phyloP scores from a whole-genome alignment of 1,140 invertebrate genomes.

The Drosophila repleta region DNA sequence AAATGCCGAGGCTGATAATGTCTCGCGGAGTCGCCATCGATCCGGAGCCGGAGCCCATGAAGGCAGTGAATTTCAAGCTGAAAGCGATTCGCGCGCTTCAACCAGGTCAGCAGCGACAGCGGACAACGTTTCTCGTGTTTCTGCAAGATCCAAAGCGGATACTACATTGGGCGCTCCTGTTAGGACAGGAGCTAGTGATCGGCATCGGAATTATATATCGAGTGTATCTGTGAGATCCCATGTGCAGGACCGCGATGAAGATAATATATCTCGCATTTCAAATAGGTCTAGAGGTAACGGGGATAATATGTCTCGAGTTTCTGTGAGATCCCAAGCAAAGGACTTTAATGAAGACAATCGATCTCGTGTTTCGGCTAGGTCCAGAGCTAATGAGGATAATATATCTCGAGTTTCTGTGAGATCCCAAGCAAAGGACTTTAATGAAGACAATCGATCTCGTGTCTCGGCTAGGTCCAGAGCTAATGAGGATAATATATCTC shows the following conservation, averaged over 20 bases:
- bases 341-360: not conserved
- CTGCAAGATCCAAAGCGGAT: constrained; percentile 1
- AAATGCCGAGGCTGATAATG: not conserved
- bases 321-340: not conserved
- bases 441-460: not conserved
- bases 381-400: not conserved
- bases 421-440: no score
- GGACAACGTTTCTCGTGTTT: constrained; percentile 14
- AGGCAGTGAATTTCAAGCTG: not conserved
- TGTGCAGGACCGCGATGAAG: not conserved
- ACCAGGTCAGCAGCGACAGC: not conserved
- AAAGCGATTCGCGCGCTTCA: not conserved
- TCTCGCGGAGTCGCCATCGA: no score
- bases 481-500: no score
- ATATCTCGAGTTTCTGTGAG: not conserved
- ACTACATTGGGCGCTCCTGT: not conserved
- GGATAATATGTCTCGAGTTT: constrained; percentile 5
- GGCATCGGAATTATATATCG: not conserved
- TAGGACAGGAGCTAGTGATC: not conserved
- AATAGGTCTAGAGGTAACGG: not conserved
- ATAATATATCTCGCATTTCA: not conserved
- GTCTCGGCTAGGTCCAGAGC: not conserved
- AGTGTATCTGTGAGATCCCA: not conserved
- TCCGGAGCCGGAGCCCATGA: no score
- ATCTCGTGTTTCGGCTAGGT: not conserved